Evolutionary conservation across 2,888 invertebrate species (phyloP).

Genomic region (Acanthosoma haemorrhoidale): DNA sequence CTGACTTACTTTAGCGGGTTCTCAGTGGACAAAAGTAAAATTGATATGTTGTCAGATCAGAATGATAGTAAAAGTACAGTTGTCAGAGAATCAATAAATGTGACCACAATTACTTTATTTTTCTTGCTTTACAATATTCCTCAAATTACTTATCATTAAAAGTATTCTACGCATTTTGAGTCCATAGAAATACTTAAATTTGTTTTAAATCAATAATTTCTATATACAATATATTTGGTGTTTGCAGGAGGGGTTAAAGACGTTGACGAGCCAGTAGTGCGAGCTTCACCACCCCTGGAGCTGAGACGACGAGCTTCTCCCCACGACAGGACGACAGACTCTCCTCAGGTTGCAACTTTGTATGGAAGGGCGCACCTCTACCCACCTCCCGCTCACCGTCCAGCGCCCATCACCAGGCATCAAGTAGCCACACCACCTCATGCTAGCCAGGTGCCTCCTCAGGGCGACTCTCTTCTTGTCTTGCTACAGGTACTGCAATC

Average conservation of each 20-base stretch:
- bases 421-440: constrained; percentile 61
- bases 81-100: too few species aligned
- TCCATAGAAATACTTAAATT: too few species aligned
- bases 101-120: too few species aligned
- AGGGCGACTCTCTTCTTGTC: constrained; percentile 75
- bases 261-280: constrained; percentile 30
- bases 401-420: constrained; percentile 48
- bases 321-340: constrained; percentile 60
- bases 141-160: too few species aligned
- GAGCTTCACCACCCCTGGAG: constrained; percentile 40
- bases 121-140: too few species aligned
- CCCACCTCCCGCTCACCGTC: constrained; percentile 46
- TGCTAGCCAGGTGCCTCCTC: constrained; percentile 72
- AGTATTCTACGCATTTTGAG: too few species aligned
- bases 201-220: too few species aligned
- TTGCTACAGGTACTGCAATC: constrained; percentile 61
- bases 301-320: constrained; percentile 43
- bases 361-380: constrained; percentile 47
- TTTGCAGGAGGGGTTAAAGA: constrained; percentile 15
- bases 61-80: too few species aligned
- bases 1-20: too few species aligned
- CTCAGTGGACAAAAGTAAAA: too few species aligned
- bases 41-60: too few species aligned
- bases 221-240: too few species aligned
- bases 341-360: constrained; percentile 64